phyloP scores from a whole-genome alignment of 2,797 vertebrate species.

The Orestias chungarensis region DNA sequence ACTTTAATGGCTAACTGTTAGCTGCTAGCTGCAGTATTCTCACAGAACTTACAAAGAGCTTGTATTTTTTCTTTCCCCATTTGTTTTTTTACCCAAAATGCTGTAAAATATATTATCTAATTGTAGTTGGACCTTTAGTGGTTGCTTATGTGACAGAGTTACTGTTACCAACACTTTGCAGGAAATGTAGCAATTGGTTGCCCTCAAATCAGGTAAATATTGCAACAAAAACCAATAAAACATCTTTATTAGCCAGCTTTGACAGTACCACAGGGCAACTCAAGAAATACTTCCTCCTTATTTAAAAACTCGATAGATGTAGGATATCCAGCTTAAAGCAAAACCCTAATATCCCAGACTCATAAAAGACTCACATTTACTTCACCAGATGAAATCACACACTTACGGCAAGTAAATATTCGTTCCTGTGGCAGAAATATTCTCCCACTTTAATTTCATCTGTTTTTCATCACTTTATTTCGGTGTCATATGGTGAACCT shows the following conservation, averaged over 20 bases:
- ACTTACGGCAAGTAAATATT: not conserved
- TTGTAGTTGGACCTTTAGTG: no score
- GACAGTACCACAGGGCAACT: not conserved
- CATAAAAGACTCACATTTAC: not conserved
- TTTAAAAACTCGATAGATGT: not conserved
- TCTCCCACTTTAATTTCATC: not conserved
- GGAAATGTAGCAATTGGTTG: no score
- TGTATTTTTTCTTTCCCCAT: not conserved
- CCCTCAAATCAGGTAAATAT: no score
- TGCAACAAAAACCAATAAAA: no score
- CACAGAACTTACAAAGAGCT: not conserved
- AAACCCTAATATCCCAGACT: not conserved
- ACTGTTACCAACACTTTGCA: no score
- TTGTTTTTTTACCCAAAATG: no score
- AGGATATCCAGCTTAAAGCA: not conserved
- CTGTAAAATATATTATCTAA: no score
- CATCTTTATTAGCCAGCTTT: not conserved
- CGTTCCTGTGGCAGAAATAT: not conserved
- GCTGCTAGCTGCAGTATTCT: not conserved
- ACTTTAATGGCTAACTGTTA: not conserved
- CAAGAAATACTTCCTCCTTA: not conserved
- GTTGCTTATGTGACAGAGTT: no score
- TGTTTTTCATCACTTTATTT: conserved; percentile 4
- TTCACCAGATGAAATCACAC: not conserved
- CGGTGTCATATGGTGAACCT: conserved; percentile 36